A percentile compares a stretch with the other conserved stretches of the same genome.
phyloP scores from a whole-genome alignment of 1,140 invertebrate species.

The Zaprionus africanus region DNA sequence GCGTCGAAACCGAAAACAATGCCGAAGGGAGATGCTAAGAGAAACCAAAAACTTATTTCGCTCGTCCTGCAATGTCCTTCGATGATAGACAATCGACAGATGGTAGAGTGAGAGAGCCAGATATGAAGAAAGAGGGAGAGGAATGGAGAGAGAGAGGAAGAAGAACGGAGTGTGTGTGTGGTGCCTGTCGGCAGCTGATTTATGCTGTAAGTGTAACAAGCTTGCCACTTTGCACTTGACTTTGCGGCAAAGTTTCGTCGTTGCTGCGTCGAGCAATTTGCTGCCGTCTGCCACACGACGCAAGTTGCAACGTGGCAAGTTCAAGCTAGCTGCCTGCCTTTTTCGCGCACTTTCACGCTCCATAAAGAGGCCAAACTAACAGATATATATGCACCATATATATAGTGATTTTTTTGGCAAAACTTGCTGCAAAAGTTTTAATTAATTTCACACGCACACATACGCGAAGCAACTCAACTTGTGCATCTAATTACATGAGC shows the following conservation, averaged over 20 bases:
- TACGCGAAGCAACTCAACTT: conserved; percentile 45
- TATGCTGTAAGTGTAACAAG: conserved; percentile 75
- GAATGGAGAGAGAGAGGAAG: background rate
- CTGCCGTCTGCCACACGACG: conserved; percentile 17
- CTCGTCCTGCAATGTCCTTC: conserved; percentile 58
- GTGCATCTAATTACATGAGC: conserved; percentile 73
- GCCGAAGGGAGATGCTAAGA: conserved; percentile 48
- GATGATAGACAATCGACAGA: conserved; percentile 77
- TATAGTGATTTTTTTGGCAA: conserved; percentile 13
- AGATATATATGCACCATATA: background rate
- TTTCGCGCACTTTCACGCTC: conserved; percentile 42
- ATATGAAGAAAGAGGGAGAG: background rate
- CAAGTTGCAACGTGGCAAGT: conserved; percentile 18
- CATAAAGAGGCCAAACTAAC: conserved; percentile 53
- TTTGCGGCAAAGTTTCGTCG: conserved; percentile 46
- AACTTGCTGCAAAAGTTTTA: conserved; percentile 77
- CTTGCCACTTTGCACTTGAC: conserved; percentile 67
- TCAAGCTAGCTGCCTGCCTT: conserved; percentile 45
- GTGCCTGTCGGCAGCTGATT: conserved; percentile 45
- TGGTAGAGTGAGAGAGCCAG: conserved; percentile 17
- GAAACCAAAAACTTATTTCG: conserved; percentile 22
- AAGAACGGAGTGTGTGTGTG: background rate
- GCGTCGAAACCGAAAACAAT: conserved; percentile 42
- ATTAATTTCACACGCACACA: conserved; percentile 72
- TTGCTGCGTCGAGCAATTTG: conserved; percentile 16